phyloP scores from a whole-genome alignment of 1,140 invertebrate species.

The Matsumurasca onukii region DNA sequence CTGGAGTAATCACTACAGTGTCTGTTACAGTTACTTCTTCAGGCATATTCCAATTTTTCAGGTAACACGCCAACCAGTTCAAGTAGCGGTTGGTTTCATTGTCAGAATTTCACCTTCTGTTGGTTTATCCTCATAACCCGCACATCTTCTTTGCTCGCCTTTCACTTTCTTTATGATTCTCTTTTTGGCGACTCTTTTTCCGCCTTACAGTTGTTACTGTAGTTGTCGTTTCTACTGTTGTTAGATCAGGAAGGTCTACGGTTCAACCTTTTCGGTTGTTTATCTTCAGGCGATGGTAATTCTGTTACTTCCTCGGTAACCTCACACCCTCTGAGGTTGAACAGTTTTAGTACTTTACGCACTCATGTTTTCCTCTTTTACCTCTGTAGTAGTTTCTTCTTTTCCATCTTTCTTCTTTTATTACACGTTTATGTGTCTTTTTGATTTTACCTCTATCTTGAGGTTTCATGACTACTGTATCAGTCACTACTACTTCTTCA shows the following conservation, averaged over 20 bases:
- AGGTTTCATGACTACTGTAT: slow-evolving; percentile 41
- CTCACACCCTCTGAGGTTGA: neutral
- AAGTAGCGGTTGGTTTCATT: slow-evolving; percentile 35
- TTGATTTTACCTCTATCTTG: slow-evolving; percentile 37
- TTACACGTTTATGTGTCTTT: slow-evolving; percentile 48
- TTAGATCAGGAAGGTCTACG: slow-evolving; percentile 39
- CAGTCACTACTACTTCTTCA: slow-evolving; percentile 31
- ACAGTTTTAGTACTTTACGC: neutral
- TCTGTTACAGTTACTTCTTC: slow-evolving; percentile 33
- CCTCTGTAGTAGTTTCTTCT: slow-evolving; percentile 24
- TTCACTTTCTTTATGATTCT: slow-evolving; percentile 38
- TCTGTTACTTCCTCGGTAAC: slow-evolving; percentile 22
- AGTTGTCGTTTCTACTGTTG: slow-evolving; percentile 41
- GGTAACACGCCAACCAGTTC: slow-evolving; percentile 31
- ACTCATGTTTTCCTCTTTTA: neutral
- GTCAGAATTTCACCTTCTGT: slow-evolving; percentile 9
- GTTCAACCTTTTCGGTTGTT: slow-evolving; percentile 27
- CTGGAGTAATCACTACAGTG: slow-evolving; percentile 40
- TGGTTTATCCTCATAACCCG: slow-evolving; percentile 31
- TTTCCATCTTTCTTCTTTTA: slow-evolving; percentile 32
- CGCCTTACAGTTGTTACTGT: slow-evolving; percentile 20
- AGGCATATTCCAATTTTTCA: slow-evolving; percentile 15
- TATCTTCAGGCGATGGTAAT: neutral
- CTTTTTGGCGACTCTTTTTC: slow-evolving; percentile 43
- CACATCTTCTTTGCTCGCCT: slow-evolving; percentile 35